Percentiles rank a stretch among this genome's conserved stretches.
Conservation (phyloP, 2,113 vertebrate genomes). For the Nymphicus hollandicus region DNA sequence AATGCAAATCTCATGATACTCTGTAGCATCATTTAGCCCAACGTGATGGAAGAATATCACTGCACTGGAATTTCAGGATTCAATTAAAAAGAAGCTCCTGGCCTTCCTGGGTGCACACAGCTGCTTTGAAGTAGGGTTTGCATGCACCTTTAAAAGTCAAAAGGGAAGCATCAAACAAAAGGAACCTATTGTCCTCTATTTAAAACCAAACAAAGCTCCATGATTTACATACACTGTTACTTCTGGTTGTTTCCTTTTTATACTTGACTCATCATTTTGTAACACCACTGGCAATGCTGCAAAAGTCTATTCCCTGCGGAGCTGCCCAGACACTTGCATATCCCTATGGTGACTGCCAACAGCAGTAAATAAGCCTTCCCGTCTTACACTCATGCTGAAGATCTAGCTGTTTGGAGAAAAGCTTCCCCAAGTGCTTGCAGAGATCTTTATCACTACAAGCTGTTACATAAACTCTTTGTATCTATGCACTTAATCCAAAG, state of each 20-base stretch:
- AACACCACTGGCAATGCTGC: neutral
- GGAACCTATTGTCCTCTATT: neutral
- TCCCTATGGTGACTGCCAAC: neutral
- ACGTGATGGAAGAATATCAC: neutral
- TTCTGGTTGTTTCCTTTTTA: neutral
- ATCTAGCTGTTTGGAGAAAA: neutral
- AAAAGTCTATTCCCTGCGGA: neutral
- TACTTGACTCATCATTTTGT: constrained; percentile 2
- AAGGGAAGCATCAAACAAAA: neutral
- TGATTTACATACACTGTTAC: neutral
- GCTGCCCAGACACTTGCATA: neutral
- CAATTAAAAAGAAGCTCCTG: neutral
- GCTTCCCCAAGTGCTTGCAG: neutral
- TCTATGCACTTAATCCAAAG: neutral
- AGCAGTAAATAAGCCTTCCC: neutral
- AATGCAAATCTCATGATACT: neutral
- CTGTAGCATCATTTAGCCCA: neutral
- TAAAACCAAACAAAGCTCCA: neutral
- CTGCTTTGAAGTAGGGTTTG: neutral
- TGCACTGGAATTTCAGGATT: neutral
- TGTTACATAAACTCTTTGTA: neutral
- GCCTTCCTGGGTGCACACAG: neutral
- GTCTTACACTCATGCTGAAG: neutral
- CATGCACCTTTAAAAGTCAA: neutral
- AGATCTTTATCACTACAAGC: neutral